Evolutionary conservation across 2,113 vertebrate genomes (phyloP).

Genomic region (Enhydra lutris): DNA sequence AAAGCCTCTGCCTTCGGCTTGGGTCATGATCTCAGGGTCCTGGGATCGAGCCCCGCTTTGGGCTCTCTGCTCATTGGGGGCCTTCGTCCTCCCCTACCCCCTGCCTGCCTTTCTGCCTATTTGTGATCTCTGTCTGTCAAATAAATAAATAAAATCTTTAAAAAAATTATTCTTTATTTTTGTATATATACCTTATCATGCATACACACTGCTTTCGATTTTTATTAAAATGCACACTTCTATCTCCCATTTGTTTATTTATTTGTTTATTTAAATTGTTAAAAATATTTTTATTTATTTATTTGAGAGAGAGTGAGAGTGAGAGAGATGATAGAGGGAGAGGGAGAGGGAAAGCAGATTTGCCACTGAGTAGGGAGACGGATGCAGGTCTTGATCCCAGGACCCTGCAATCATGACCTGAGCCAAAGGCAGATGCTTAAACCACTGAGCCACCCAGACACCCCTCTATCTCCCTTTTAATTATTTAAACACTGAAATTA

Average conservation of each 20-base stretch:
- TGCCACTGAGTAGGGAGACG: neutral
- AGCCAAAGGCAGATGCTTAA: neutral
- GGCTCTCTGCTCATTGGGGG: no score
- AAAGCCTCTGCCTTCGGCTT: no score
- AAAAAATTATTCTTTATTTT: neutral
- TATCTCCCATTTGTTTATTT: neutral
- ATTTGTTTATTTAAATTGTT: neutral
- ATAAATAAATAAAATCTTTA: no score
- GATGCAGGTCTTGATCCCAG: neutral
- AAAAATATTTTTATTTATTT: neutral
- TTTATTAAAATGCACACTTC: neutral
- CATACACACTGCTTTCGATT: neutral
- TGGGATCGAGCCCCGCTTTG: no score
- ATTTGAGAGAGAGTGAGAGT: neutral
- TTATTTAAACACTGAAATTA: neutral
- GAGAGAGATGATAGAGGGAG: neutral
- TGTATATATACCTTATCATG: neutral
- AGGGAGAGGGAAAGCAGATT: neutral
- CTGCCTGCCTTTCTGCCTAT: no score
- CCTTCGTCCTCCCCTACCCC: fast-evolving
- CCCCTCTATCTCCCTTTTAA: neutral
- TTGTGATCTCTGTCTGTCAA: no score
- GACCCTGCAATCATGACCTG: neutral
- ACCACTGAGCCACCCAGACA: neutral
- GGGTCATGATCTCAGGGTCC: no score